Conservation (phyloP, 2,113 vertebrate genomes). For the Microcebus lehilahytsara region DNA sequence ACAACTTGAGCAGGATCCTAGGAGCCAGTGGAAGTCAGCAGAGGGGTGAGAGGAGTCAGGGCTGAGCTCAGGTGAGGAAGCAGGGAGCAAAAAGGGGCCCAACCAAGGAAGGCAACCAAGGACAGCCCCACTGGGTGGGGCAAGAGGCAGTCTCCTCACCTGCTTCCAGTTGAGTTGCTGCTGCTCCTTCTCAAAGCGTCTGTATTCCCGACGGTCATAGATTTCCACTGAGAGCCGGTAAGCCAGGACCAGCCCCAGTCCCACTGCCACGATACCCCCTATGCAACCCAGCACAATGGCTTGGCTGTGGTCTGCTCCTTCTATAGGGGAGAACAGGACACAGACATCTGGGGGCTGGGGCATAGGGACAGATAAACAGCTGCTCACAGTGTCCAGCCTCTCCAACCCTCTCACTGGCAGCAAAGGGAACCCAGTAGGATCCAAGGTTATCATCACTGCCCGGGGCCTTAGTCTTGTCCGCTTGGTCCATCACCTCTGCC, state of each 20-base stretch:
- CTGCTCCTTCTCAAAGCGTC: constrained; percentile 79
- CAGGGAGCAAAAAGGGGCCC: background rate
- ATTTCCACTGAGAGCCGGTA: constrained; percentile 81
- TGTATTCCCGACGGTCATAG: constrained; percentile 83
- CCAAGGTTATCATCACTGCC: background rate
- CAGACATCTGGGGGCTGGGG: no score
- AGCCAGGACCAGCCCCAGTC: constrained; percentile 79
- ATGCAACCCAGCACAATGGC: constrained; percentile 77
- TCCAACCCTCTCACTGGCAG: background rate
- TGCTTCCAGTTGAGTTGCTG: constrained; percentile 80
- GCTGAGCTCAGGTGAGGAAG: background rate
- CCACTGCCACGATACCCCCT: constrained; percentile 80
- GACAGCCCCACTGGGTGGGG: background rate
- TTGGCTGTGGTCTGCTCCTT: constrained; percentile 54
- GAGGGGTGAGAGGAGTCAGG: background rate
- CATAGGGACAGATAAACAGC: background rate
- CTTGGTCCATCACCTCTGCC: background rate
- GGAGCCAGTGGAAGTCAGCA: background rate
- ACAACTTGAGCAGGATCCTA: background rate
- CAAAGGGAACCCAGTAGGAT: background rate
- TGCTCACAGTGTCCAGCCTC: background rate
- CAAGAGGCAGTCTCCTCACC: constrained; percentile 67
- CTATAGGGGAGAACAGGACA: background rate
- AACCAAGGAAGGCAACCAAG: background rate
- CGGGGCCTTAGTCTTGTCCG: background rate